A percentile compares a stretch with the other conserved stretches of the same genome.
Conservation (phyloP, 2,113 vertebrate genomes). For the Mystacornis crossleyi region DNA sequence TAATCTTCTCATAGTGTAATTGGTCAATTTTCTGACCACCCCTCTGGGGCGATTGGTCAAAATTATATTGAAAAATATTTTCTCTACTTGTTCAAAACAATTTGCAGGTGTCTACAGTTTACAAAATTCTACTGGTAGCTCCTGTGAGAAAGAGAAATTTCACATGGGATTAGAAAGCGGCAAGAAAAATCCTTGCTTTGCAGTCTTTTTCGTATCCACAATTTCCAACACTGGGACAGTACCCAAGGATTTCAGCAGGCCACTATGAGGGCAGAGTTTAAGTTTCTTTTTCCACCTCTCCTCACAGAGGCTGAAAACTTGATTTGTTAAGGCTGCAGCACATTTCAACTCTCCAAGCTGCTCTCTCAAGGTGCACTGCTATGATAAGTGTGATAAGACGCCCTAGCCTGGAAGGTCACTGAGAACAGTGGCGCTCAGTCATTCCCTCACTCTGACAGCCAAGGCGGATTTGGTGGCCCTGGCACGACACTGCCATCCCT, state of each 20-base stretch:
- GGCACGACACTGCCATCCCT: neutral
- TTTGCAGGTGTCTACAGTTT: too few relatives aligned
- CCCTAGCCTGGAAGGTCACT: constrained; percentile 21
- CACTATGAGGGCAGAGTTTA: neutral
- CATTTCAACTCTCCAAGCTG: neutral
- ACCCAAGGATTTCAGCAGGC: neutral
- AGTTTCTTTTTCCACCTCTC: neutral
- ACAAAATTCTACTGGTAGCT: too few relatives aligned
- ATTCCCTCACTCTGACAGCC: neutral
- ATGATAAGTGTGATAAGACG: constrained; percentile 20
- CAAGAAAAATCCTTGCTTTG: too few relatives aligned
- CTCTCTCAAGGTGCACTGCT: neutral
- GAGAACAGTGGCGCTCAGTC: neutral
- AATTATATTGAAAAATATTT: too few relatives aligned
- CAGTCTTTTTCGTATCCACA: too few relatives aligned
- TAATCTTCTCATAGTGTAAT: too few relatives aligned
- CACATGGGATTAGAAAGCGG: too few relatives aligned
- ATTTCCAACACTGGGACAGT: neutral
- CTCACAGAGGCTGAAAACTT: neutral
- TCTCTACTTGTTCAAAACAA: too few relatives aligned
- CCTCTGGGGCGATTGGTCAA: too few relatives aligned
- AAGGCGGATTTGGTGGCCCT: neutral
- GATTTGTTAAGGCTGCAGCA: neutral
- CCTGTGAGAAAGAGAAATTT: too few relatives aligned
- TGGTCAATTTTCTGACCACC: too few relatives aligned